Evolutionary conservation across 1,140 invertebrate genomes (phyloP).

Genomic region (Plodia interpunctella): DNA sequence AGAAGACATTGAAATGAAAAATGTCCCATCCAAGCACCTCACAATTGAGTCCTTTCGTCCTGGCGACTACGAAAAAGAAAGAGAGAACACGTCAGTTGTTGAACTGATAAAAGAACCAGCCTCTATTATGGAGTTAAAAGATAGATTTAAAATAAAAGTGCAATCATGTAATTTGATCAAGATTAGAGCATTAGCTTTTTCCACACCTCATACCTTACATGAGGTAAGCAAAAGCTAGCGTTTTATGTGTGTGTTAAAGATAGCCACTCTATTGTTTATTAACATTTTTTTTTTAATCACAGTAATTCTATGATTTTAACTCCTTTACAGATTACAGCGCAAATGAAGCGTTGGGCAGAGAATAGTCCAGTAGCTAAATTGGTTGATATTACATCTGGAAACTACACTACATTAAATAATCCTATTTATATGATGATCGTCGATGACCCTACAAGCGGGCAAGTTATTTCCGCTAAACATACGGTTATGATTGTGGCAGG

Average conservation of each 20-base stretch:
- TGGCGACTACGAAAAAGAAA: not conserved
- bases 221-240: slow-evolving; percentile 36
- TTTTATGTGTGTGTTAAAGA: not conserved
- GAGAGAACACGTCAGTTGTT: not conserved
- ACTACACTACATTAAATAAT: slow-evolving; percentile 63
- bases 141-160: slow-evolving; percentile 7
- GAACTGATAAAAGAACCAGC: not conserved
- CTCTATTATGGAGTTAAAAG: slow-evolving; percentile 14
- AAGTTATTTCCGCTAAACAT: slow-evolving; percentile 58
- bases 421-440: slow-evolving; percentile 67
- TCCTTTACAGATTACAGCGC: slow-evolving; percentile 44
- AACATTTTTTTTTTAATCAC: too few species aligned
- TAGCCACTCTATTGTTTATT: too few species aligned
- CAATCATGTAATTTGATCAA: slow-evolving; percentile 40
- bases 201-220: slow-evolving; percentile 46
- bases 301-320: not conserved
- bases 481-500: slow-evolving; percentile 65
- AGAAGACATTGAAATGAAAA: not conserved
- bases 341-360: slow-evolving; percentile 58
- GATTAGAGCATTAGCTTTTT: slow-evolving; percentile 46
- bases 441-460: slow-evolving; percentile 61
- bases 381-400: slow-evolving; percentile 57
- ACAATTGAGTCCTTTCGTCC: not conserved
- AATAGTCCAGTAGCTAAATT: slow-evolving; percentile 58
- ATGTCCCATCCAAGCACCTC: not conserved